These are phyloP conservation scores for Formica aserva DNA, from an alignment of 2,888 invertebrate genomes.

Conservation along the genomic window DNA sequence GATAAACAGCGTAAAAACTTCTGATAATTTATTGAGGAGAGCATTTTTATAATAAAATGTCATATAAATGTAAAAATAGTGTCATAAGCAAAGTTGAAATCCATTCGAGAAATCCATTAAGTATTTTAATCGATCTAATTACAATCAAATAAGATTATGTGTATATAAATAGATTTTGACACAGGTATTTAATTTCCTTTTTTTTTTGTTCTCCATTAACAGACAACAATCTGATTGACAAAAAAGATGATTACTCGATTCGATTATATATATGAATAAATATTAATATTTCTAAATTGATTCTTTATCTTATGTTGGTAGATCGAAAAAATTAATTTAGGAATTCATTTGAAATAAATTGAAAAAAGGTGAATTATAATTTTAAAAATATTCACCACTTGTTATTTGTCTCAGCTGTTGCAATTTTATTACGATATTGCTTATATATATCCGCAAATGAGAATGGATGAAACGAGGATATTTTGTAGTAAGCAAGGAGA, in stretches of 20 bases:
- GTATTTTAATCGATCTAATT: neutral
- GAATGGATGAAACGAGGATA: constrained; percentile 30
- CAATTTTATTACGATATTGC: neutral
- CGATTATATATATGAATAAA: neutral
- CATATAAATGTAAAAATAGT: neutral
- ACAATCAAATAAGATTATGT: neutral
- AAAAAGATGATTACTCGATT: neutral
- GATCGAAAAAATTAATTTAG: neutral
- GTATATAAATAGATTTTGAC: no score
- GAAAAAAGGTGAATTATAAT: neutral
- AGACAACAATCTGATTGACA: neutral
- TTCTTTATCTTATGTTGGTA: neutral
- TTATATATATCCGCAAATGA: neutral
- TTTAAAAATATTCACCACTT: neutral
- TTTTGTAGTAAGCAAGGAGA: constrained; percentile 7
- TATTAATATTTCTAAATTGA: neutral
- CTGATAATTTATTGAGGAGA: neutral
- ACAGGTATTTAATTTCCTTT: neutral
- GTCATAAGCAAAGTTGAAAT: neutral
- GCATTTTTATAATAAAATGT: neutral
- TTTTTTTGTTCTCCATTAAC: neutral
- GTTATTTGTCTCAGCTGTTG: neutral
- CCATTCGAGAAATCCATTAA: neutral
- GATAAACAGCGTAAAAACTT: neutral
- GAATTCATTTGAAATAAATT: neutral